These are phyloP conservation scores for Drosophila fungiperda DNA, from an alignment of 2,888 invertebrate genomes.

Conservation along the genomic window DNA sequence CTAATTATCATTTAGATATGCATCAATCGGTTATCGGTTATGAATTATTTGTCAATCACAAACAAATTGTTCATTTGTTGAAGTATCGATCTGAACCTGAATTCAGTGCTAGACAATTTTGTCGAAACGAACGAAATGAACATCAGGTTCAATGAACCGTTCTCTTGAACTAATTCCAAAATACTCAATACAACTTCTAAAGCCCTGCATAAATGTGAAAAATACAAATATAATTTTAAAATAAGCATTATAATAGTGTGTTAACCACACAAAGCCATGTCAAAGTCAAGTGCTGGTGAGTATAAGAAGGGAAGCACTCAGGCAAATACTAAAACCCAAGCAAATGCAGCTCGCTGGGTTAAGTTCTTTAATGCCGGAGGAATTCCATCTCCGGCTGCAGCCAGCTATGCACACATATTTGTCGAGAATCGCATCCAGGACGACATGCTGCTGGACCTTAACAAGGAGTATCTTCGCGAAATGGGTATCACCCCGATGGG, in stretches of 20 bases:
- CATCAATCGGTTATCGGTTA: too few species aligned
- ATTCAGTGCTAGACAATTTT: neutral
- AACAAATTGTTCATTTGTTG: neutral
- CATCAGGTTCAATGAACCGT: neutral
- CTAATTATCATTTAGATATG: too few species aligned
- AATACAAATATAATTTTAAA: conserved; percentile 31
- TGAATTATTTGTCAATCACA: neutral
- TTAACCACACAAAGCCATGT: conserved; percentile 53
- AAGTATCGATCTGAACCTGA: neutral
- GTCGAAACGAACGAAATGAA: neutral
- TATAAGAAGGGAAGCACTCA: neutral
- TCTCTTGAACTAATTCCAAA: conserved; percentile 20
- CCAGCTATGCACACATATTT: conserved; percentile 94
- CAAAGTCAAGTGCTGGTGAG: conserved; percentile 78
- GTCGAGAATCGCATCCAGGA: conserved; percentile 94
- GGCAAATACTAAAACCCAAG: neutral
- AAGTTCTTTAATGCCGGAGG: conserved; percentile 94
- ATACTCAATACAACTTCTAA: conserved; percentile 8
- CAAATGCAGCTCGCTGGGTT: conserved; percentile 88
- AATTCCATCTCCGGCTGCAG: conserved; percentile 90
- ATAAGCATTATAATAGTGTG: conserved; percentile 11
- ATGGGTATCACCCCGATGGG: conserved; percentile 93
- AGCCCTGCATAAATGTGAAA: conserved; percentile 35
- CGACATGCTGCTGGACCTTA: conserved; percentile 94
- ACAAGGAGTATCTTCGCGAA: conserved; percentile 93